phyloP scores from a whole-genome alignment of 2,797 vertebrate species.

The Setipinna tenuifilis region DNA sequence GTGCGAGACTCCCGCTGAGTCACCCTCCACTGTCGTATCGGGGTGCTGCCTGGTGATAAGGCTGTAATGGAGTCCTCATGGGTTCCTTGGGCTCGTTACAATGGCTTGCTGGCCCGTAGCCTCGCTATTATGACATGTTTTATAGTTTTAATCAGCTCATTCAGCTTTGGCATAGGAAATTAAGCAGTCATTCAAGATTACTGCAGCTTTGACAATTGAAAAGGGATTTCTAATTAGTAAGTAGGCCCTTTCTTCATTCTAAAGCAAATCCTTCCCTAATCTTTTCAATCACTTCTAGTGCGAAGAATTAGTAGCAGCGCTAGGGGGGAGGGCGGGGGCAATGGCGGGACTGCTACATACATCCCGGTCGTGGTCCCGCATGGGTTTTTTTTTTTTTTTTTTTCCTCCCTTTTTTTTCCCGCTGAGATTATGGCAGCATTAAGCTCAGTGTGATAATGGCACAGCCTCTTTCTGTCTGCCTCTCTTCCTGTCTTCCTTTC shows the following conservation, averaged over 20 bases:
- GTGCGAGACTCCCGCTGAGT: background rate
- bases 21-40: slow-evolving; percentile 27
- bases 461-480: background rate
- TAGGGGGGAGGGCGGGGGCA: background rate
- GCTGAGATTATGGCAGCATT: slow-evolving; percentile 9
- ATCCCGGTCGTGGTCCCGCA: background rate
- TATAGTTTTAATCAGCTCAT: slow-evolving; percentile 57
- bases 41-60: slow-evolving; percentile 29
- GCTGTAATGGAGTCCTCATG: slow-evolving; percentile 28
- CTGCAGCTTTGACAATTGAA: slow-evolving; percentile 69
- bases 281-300: slow-evolving; percentile 57
- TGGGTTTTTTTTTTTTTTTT: background rate
- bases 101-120: slow-evolving; percentile 43
- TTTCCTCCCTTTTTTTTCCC: background rate
- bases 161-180: slow-evolving; percentile 63
- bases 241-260: slow-evolving; percentile 67
- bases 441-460: background rate
- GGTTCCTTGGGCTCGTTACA: slow-evolving; percentile 29
- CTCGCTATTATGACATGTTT: slow-evolving; percentile 47
- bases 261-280: slow-evolving; percentile 70
- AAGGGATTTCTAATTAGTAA: slow-evolving; percentile 76
- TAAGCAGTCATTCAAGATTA: slow-evolving; percentile 72
- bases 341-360: background rate
- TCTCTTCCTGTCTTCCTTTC: background rate
- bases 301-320: slow-evolving; percentile 24